Base-by-base conservation (phyloP, 2,797 vertebrate species). In the Phrynocephalus forsythii region DNA sequence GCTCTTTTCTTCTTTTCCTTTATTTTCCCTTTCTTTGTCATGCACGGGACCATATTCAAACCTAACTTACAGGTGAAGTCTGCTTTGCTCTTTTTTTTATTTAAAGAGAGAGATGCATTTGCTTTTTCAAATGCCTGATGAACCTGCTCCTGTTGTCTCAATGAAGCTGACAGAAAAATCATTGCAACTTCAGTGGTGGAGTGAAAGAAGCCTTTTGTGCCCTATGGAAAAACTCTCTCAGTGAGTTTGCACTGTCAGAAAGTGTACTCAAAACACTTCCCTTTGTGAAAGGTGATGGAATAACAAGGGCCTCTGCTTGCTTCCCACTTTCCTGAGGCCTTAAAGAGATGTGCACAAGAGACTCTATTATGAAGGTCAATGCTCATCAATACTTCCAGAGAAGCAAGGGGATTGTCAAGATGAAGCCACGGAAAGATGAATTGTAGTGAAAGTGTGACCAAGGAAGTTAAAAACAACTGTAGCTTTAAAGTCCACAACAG, bases 311-410 rank as follows among this genome's bases (percentile, higher is more conserved):
- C 33, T 6, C 11, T 81, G n/a, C 71, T 82, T 81, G 24, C 48
- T 67, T 69, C 48, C 56, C 73, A 22, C 76, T 84, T 79, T 84
- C 78, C 73, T 30, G 26, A 85, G 83, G 78, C 50, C 83, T 85
- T 76, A 85, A 85, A 83, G 30, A 85, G 50, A 76, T 82, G 79
- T 30, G 24, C 79, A 88, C 83, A 69, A 66, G 83, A 88, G 79
- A 88, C 71, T 88, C 24, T 69, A 76, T 85, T 56, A 85, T 56
- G 72, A 88, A 88, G 87, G 87, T 88, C 83, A 85, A 67, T 80
- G 78, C 71, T 82, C 87, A 88, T 88, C 87, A 88, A 69, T 85
- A 88, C 26, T 88, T 50, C 30, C 71, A 81, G 71, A 81, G 71
- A 88, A 88, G 79, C 79, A 82, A 85, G 72, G 63, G 73, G 72